Conservation (phyloP, 37 sponge, comb jelly and placozoan genomes). For the Aplysina aerophoba region DNA sequence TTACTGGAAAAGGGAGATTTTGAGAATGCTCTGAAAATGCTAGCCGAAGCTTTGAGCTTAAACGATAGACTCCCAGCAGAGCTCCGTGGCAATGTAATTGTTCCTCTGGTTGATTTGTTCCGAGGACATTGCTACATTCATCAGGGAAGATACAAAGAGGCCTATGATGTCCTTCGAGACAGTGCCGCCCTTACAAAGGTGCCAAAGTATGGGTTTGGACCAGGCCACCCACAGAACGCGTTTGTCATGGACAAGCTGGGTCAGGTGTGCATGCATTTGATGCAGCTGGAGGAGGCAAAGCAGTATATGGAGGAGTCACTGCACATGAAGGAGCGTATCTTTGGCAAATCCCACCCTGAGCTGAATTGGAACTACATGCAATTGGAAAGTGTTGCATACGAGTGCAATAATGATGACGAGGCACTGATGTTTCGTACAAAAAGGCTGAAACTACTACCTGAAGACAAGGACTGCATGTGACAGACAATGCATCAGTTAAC, state of each 20-base stretch:
- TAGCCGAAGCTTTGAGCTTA: background rate
- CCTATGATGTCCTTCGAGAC: background rate
- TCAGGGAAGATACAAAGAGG: background rate
- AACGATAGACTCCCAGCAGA: constrained; percentile 3
- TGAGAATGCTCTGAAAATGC: background rate
- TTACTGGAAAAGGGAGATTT: background rate
- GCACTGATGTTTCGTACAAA: background rate
- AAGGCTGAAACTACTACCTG: background rate
- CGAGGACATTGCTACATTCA: background rate
- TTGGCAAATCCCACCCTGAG: background rate
- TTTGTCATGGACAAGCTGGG: background rate
- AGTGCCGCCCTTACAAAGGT: background rate
- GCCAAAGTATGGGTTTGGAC: background rate
- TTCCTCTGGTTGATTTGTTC: background rate
- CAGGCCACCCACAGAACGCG: constrained; percentile 9
- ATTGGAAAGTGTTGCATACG: background rate
- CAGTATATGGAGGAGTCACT: background rate
- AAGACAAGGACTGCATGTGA: no score
- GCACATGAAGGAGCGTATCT: background rate
- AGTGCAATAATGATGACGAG: constrained; percentile 2
- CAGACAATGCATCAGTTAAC: no score
- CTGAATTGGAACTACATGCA: background rate
- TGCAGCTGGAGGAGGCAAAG: background rate
- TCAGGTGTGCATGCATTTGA: background rate
- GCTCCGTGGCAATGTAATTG: background rate